phyloP scores from a whole-genome alignment of 2,888 invertebrate species.

The Tridacna crocea region DNA sequence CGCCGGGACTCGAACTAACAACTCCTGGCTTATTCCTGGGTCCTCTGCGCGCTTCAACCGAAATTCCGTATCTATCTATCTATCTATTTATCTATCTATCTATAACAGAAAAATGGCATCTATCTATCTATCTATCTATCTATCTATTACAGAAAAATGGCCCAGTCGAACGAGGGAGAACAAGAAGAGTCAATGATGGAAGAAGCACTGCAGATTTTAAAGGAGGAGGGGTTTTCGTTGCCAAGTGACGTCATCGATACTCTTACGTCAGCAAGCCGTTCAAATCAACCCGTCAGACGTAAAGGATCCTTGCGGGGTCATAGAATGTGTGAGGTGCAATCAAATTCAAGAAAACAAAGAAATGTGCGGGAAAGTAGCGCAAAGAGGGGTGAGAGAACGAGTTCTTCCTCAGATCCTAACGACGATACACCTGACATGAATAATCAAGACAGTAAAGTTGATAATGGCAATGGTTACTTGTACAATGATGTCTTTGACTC shows the following conservation, averaged over 20 bases:
- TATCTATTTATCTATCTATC: no score
- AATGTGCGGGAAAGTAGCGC: slow-evolving; percentile 42
- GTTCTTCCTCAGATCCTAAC: slow-evolving; percentile 6
- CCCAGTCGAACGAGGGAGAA: slow-evolving; percentile 25
- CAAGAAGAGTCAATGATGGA: slow-evolving; percentile 43
- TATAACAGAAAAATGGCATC: slow-evolving; percentile 14
- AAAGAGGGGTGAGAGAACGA: slow-evolving; percentile 9
- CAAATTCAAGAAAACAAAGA: slow-evolving; percentile 34
- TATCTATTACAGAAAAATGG: slow-evolving; percentile 13
- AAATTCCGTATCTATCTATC: no score
- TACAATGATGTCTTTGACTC: neutral
- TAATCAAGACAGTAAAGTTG: neutral
- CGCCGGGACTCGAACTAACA: no score
- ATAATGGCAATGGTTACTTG: neutral
- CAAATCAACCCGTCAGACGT: slow-evolving; percentile 29
- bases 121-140: no score
- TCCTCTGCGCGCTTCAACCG: no score
- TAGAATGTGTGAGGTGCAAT: slow-evolving; percentile 52
- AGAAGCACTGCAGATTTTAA: slow-evolving; percentile 54
- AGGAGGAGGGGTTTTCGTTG: slow-evolving; percentile 55
- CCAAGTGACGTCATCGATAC: slow-evolving; percentile 58
- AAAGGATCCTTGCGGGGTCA: slow-evolving; percentile 45
- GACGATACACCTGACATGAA: neutral
- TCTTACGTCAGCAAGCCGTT: slow-evolving; percentile 41
- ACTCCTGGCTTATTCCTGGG: no score